Base-by-base conservation (phyloP, 2,797 vertebrate genomes). In the Diplodus sargus region DNA sequence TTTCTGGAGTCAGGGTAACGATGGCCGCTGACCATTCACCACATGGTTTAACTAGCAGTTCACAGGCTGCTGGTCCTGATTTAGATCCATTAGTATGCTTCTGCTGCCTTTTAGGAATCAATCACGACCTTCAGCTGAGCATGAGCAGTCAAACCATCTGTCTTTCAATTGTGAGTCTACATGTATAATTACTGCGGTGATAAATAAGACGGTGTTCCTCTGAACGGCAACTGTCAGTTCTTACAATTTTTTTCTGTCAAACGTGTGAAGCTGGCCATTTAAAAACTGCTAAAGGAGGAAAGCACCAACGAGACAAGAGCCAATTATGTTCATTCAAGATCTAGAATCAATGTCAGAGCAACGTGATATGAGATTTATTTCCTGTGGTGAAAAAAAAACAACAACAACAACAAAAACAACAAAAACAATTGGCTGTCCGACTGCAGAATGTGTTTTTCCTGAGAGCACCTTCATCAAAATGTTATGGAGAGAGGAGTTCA, bases 391-490 rank as follows among this genome's bases (percentile, higher is more conserved):
- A 18, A 34, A 48, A 47, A 28, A 58, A 62, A 4, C 63, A 39
- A 39, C 34, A 39, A 39, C 22, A n/a, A 4, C 63, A 39, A 39
- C 34, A 39, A 39, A 9, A 16, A 39, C 22, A n/a, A 39, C 39
- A 16, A 39, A 81, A 63, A 17, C 15, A 58, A 61, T 42, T 73
- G 48, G 58, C 53, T 63, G 63, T 61, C 47, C 51, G 57, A 76
- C 84, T 66, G 63, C 43, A 73, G 14, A 71, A 81, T 42, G 45
- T 25, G 51, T 82, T 89, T 48, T 79, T 74, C 78, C 61, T 51
- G 20, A 65, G 65, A 78, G 73, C 52, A 22, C 70, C 75, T 79
- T 84, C 81, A 90, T 91, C 82, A 86, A 79, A 83, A 86, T 78
- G 82, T 87, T 84, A 78, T 74, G 64, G 70, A 79, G 56, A 73